Conservation (phyloP, 2,888 invertebrate genomes). For the Rotaria macrura region DNA sequence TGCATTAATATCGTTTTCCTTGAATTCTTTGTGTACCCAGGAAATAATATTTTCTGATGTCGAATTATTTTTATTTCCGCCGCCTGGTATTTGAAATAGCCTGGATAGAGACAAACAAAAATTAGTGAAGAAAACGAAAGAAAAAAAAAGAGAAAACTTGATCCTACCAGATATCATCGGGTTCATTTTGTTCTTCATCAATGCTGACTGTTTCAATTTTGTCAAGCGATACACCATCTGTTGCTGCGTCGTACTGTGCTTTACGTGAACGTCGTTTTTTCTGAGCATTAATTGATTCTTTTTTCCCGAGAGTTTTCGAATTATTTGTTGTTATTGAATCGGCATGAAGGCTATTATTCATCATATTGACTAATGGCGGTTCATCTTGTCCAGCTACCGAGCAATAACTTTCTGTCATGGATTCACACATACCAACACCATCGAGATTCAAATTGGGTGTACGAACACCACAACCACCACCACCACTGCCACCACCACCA, state of each 20-base stretch:
- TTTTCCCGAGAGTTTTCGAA: not conserved
- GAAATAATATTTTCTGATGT: slow-evolving; percentile 1
- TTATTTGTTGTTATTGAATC: not conserved
- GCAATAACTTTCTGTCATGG: slow-evolving; percentile 10
- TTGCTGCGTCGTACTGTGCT: not conserved
- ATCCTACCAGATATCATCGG: not conserved
- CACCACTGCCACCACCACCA: no score
- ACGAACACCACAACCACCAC: no score
- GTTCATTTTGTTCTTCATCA: not conserved
- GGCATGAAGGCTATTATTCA: not conserved
- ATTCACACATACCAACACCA: slow-evolving; percentile 14
- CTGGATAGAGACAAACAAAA: not conserved
- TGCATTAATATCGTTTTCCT: slow-evolving; percentile 14
- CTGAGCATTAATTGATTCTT: not conserved
- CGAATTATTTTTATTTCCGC: not conserved
- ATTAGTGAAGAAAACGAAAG: no score
- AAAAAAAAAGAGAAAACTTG: not conserved
- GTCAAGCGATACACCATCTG: not conserved
- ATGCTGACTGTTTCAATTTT: not conserved
- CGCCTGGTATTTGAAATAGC: not conserved
- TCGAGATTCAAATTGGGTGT: not conserved
- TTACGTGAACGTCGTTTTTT: not conserved
- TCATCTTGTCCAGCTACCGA: not conserved
- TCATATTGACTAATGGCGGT: not conserved
- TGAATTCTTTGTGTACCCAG: slow-evolving; percentile 19